Conservation (phyloP, 2,797 vertebrate species). For the Hozukius guyotensis region DNA sequence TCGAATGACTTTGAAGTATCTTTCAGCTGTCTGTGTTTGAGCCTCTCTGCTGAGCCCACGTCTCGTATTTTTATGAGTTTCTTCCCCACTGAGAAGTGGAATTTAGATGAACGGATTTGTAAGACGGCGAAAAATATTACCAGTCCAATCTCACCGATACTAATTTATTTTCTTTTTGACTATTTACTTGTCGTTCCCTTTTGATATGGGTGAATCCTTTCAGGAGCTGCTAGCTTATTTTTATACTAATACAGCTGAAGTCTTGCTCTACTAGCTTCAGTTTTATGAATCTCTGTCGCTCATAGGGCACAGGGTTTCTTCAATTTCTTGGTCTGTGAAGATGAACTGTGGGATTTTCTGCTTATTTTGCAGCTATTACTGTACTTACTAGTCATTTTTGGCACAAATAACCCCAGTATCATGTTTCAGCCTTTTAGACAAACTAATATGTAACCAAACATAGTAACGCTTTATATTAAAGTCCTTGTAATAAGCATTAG, state of each 20-base stretch:
- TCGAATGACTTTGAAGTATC: constrained; percentile 14
- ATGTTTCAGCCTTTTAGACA: not conserved
- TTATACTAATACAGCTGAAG: not conserved
- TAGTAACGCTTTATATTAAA: no score
- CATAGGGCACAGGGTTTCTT: not conserved
- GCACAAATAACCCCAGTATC: not conserved
- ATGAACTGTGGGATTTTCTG: not conserved
- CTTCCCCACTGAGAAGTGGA: not conserved
- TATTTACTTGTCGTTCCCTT: not conserved
- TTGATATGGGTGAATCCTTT: not conserved
- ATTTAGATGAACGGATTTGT: not conserved
- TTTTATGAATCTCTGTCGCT: not conserved
- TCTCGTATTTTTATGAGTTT: constrained; percentile 22
- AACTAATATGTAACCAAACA: not conserved
- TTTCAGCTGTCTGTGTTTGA: constrained; percentile 27
- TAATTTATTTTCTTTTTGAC: constrained; percentile 1
- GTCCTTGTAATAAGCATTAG: no score
- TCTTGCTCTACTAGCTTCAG: not conserved
- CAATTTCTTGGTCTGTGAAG: not conserved
- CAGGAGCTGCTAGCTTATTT: not conserved
- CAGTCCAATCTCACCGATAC: not conserved
- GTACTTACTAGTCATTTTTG: not conserved
- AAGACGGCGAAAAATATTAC: not conserved
- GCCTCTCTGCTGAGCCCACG: not conserved
- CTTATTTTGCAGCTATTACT: not conserved